Conservation (phyloP, 2,888 invertebrate genomes). For the Folsomia candida region DNA sequence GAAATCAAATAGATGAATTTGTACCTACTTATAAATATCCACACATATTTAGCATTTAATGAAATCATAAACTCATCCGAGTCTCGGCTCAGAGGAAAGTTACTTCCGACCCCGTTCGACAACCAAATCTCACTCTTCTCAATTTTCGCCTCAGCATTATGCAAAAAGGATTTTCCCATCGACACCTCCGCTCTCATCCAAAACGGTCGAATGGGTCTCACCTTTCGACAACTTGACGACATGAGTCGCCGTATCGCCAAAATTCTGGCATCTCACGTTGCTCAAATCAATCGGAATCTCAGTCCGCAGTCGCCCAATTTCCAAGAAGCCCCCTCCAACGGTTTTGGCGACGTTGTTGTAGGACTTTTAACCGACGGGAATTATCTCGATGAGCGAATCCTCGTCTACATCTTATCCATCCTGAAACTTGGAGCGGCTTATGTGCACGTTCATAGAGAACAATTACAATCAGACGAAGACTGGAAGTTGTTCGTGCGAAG, state of each 20-base stretch:
- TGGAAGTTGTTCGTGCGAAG: constrained; percentile 15
- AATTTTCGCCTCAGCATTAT: constrained; percentile 20
- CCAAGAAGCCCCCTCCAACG: neutral
- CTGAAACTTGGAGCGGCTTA: constrained; percentile 24
- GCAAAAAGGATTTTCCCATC: constrained; percentile 11
- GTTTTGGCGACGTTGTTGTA: constrained; percentile 25
- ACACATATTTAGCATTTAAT: neutral
- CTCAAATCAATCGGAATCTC: constrained; percentile 4
- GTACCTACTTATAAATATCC: neutral
- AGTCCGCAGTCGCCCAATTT: neutral
- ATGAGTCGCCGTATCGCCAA: constrained; percentile 18
- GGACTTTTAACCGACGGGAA: constrained; percentile 12
- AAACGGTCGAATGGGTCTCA: constrained; percentile 19
- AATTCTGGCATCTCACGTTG: constrained; percentile 14
- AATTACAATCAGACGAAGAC: neutral
- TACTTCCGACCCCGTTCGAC: constrained; percentile 13
- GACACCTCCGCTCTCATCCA: constrained; percentile 19
- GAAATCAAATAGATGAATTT: neutral
- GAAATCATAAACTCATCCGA: neutral
- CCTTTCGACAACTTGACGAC: constrained; percentile 25
- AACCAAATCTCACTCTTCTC: constrained; percentile 20
- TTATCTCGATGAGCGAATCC: constrained; percentile 16
- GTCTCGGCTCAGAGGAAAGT: constrained; percentile 17
- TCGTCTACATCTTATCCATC: constrained; percentile 21
- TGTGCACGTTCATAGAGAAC: constrained; percentile 4